phyloP scores from a whole-genome alignment of 2,113 vertebrate species.

The Microtus pennsylvanicus region DNA sequence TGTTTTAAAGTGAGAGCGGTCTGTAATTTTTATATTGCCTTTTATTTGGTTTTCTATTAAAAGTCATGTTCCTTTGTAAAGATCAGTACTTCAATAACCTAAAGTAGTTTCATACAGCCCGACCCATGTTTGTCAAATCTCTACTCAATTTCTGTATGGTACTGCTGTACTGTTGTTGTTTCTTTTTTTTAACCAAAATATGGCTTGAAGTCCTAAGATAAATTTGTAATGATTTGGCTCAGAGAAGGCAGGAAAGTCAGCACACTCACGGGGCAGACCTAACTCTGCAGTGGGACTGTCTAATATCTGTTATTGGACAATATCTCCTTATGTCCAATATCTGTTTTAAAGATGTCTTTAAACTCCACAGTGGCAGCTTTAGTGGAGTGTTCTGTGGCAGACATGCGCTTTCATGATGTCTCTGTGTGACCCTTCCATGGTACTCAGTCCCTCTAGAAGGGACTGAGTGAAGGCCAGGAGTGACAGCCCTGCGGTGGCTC shows the following conservation, averaged over 20 bases:
- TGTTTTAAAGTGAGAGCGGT: constrained; percentile 24
- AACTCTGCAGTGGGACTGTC: background rate
- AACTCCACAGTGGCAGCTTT: constrained; percentile 38
- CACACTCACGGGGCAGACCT: background rate
- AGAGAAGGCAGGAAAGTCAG: background rate
- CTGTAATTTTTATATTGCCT: background rate
- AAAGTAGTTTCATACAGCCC: background rate
- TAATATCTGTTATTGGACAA: background rate
- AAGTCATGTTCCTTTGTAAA: background rate
- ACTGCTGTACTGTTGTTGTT: background rate
- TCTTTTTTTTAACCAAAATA: background rate
- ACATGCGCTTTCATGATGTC: constrained; percentile 59
- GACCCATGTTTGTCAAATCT: background rate
- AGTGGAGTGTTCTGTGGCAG: constrained; percentile 56
- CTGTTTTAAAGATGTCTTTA: constrained; percentile 52
- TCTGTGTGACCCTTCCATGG: constrained; percentile 32
- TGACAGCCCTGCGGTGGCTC: constrained; percentile 47
- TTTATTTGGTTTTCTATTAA: background rate
- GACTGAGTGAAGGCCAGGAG: constrained; percentile 51
- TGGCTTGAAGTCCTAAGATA: background rate
- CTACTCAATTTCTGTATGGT: background rate
- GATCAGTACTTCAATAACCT: background rate
- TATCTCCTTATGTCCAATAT: background rate
- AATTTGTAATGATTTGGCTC: background rate
- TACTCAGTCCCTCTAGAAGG: constrained; percentile 27